Percentiles rank a stretch among this genome's conserved stretches.
Evolutionary conservation across 2,888 invertebrate genomes (phyloP).

Genomic region (Flexamia atlantica): DNA sequence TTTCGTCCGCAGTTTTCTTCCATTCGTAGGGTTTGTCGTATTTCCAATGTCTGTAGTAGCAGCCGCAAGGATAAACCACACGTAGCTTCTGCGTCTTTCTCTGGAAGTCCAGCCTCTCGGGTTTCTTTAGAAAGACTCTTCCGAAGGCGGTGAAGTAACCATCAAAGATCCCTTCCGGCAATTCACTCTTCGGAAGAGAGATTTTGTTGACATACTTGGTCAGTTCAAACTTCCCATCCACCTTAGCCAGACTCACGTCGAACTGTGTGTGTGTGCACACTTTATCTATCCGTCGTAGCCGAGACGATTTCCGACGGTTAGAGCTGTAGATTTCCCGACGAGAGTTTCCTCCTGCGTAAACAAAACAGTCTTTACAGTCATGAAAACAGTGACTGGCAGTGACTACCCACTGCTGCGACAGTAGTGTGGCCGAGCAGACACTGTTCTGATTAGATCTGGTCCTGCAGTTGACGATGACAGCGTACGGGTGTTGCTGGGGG

Average conservation of each 20-base stretch:
- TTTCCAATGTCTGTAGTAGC: background rate
- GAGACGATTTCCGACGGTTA: too few relatives aligned
- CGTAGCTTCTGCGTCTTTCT: background rate
- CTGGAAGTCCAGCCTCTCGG: background rate
- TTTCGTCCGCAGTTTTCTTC: background rate
- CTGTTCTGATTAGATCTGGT: background rate
- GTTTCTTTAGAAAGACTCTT: background rate
- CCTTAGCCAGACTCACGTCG: background rate
- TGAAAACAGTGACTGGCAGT: background rate
- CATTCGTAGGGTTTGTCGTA: background rate
- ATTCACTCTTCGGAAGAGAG: background rate
- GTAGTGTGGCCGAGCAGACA: background rate
- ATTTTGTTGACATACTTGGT: background rate
- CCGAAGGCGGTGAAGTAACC: background rate
- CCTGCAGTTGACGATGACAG: background rate
- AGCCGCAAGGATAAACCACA: background rate
- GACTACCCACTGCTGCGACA: background rate
- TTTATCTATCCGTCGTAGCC: background rate
- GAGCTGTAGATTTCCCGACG: too few relatives aligned
- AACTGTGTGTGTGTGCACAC: background rate
- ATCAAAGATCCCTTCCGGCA: background rate
- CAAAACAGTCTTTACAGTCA: background rate
- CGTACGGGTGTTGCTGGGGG: background rate
- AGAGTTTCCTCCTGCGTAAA: background rate
- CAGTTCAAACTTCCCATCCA: background rate